Conservation (phyloP, 2,113 vertebrate genomes). For the Psephotus haematonotus region DNA sequence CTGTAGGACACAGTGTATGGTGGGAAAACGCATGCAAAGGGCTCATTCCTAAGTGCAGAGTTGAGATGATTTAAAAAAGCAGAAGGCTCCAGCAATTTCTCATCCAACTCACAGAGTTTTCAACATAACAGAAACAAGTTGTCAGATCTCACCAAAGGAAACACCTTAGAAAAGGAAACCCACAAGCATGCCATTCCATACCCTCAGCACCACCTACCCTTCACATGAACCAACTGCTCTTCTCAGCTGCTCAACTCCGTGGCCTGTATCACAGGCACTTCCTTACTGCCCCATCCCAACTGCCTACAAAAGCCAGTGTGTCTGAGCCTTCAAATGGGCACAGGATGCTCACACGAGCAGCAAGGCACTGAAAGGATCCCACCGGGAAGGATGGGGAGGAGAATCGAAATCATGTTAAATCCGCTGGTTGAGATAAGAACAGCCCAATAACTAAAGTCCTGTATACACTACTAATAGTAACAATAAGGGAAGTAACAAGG, state of each 20-base stretch:
- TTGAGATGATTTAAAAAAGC: neutral
- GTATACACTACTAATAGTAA: neutral
- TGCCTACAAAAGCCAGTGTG: accelerated
- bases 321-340: accelerated
- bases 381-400: accelerated
- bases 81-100: neutral
- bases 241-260: neutral
- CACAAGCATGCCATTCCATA: neutral
- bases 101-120: neutral
- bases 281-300: accelerated
- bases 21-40: accelerated
- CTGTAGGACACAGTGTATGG: accelerated
- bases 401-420: neutral
- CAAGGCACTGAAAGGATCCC: neutral
- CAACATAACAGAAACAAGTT: neutral
- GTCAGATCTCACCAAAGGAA: neutral
- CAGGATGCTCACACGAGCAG: neutral
- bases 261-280: neutral
- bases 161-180: neutral
- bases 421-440: neutral
- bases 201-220: neutral
- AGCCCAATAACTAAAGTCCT: neutral
- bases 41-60: neutral
- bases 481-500: neutral
- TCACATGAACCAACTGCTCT: neutral